Evolutionary conservation across 2,888 invertebrate genomes (phyloP).

Genomic region (Drymonia ruficornis): DNA sequence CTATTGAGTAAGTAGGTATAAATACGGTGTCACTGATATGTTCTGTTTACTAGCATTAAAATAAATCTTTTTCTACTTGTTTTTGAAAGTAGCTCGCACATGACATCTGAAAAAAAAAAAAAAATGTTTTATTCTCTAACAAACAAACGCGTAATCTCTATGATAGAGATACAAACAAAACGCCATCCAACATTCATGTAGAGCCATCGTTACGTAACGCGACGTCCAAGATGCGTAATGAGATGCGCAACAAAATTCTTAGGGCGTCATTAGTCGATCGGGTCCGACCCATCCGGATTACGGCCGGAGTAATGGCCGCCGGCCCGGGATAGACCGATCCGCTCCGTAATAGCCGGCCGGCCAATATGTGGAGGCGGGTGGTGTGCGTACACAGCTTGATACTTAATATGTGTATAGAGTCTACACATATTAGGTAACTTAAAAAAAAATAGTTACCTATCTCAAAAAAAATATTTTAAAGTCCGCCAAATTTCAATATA

Average conservation of each 20-base stretch:
- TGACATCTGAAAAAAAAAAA: no score
- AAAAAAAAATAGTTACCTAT: no score
- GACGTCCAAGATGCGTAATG: constrained; percentile 42
- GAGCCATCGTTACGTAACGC: constrained; percentile 4
- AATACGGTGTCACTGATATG: no score
- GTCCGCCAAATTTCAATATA: no score
- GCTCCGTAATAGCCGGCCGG: constrained; percentile 58
- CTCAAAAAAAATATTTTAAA: no score
- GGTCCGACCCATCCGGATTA: constrained; percentile 45
- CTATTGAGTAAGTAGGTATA: no score
- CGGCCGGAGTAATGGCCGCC: constrained; percentile 49
- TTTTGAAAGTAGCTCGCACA: no score
- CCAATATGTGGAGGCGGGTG: constrained; percentile 63
- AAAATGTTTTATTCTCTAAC: no score
- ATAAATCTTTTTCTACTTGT: no score
- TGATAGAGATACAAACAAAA: constrained; percentile 2
- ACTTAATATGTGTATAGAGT: no score
- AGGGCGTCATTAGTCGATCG: constrained; percentile 62
- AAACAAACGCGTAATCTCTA: not conserved
- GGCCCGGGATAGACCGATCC: constrained; percentile 54
- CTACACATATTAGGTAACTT: no score
- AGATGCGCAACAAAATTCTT: constrained; percentile 61
- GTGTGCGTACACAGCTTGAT: constrained; percentile 42
- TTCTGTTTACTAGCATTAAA: no score
- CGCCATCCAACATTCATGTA: constrained; percentile 2